Base-by-base conservation (phyloP, 2,797 vertebrate species). In the Dendrocincla tyrannina region DNA sequence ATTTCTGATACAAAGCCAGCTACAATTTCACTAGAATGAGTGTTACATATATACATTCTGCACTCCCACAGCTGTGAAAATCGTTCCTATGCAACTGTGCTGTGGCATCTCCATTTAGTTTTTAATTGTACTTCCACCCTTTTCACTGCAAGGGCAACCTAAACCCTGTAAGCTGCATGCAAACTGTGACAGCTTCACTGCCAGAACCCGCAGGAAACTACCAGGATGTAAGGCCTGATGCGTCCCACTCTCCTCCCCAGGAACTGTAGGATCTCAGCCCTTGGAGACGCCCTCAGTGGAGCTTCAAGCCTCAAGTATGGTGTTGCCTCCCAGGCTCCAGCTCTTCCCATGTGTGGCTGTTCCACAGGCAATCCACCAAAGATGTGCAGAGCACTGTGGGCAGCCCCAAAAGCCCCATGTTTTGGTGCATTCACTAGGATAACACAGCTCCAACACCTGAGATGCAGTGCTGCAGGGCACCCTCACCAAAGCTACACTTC, bases 1-100 rank as follows among this genome's bases (percentile, higher is more conserved):
- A 73, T 67, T 85, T 67, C 60, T 90, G 88, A 73, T 85, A 49
- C 67, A 90, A 85, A 85, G 49, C 56, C 70, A 94, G 68, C 37
- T 85, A 77, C 42, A 11, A 6, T 88, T 91, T 80, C 91, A 60
- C 56, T 83, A 20, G 63, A 53, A 72, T 62, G 33, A 89, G 28
- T 33, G 42, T 56, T 84, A 22, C 10, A 53, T 67, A 35, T 66
- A 47, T 39, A 49, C 33, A 39, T 42, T 35, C 46, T 85, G n/a
- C 42, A 73, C 52, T 73, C n/a, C 46, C n/a, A 46, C 32, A 63
- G 70, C 41, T 87, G 84, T 73, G 75, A 84, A 91, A 94, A 63
- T 63, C 1, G 6, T 76, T 92, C 59, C 72, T 77, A 69, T 73
- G 68, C 81, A 93, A 79, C 74, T 44, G 63, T 27, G 47, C 23